Conservation (phyloP, 2,113 vertebrate genomes). For the Rhombomys opimus region DNA sequence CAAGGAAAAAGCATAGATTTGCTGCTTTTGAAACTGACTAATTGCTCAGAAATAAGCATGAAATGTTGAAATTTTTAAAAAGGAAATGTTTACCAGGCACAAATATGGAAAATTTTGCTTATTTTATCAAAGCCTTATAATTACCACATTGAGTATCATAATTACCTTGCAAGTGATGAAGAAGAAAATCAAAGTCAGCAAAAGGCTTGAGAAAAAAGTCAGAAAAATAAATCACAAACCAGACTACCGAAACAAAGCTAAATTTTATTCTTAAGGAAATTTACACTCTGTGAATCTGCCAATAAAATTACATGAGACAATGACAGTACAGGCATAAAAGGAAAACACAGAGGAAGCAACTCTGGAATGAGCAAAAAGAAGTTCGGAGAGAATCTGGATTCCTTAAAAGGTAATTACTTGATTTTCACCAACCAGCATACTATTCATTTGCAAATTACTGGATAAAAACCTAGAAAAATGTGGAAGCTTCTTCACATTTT, state of each 20-base stretch:
- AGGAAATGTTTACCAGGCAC: neutral
- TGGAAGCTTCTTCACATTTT: neutral
- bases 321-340: neutral
- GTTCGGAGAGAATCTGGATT: neutral
- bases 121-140: conserved; percentile 9
- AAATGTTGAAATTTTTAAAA: conserved; percentile 6
- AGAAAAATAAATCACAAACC: conserved; percentile 6
- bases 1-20: conserved; percentile 14
- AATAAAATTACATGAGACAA: neutral
- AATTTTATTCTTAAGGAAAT: neutral
- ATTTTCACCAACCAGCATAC: neutral
- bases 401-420: neutral
- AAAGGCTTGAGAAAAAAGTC: conserved; percentile 18
- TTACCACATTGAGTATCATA: neutral
- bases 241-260: neutral
- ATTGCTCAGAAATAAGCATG: conserved; percentile 43
- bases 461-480: neutral
- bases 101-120: neutral
- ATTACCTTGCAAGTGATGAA: neutral
- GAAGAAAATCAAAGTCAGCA: neutral
- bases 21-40: neutral
- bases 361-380: neutral
- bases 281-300: neutral
- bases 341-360: neutral
- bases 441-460: neutral